Base-by-base conservation (phyloP, 2,797 vertebrate species). In the Paguma larvata region DNA sequence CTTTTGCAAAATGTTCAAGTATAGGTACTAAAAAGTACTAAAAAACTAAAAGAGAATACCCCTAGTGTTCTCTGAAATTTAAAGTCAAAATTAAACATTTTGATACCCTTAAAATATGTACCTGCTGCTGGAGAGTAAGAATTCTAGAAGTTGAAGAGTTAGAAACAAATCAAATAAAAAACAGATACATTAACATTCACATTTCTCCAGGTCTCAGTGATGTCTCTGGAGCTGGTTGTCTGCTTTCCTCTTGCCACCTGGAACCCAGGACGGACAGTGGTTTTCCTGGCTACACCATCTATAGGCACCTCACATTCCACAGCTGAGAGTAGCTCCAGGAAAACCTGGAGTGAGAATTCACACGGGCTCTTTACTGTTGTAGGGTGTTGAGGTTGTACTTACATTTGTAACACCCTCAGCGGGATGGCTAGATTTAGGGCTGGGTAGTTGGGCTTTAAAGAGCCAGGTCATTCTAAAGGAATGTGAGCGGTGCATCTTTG, bases 391-490 rank as follows among this genome's bases (percentile, higher is more conserved):
- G 65, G 53, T 23, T 32, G 38, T 72, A 46, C 48, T 44, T 90
- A 56, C 9, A 88, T 67, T 88, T 62, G 23, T 73, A 73, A 30
- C 25, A 44, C n/a, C 67, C 79, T 90, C 38, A 59, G 65, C 82
- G 46, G 91, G 67, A 56, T 85, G 89, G 83, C 83, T 90, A 73
- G 34, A 4, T 41, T 94, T 83, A 41, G 78, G 73, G 32, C 32
- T 51, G 48, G 41, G 70, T 34, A 70, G 53, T 7, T 82, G 78
- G 86, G 34, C 78, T 98, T 86, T 95, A 68, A 96, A 94, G 72
- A 97, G 59, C 32, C 63, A 95, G 89, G 92, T 96, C 97, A 97
- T 97, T 96, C 41, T 41, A 95, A 97, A 97, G 85, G 97, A 97
- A 98, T 98, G 95, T 83, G 72, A 97, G 79, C 95, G 94, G 95